Conservation (phyloP, 1,140 invertebrate species). For the Linepithema humile region DNA sequence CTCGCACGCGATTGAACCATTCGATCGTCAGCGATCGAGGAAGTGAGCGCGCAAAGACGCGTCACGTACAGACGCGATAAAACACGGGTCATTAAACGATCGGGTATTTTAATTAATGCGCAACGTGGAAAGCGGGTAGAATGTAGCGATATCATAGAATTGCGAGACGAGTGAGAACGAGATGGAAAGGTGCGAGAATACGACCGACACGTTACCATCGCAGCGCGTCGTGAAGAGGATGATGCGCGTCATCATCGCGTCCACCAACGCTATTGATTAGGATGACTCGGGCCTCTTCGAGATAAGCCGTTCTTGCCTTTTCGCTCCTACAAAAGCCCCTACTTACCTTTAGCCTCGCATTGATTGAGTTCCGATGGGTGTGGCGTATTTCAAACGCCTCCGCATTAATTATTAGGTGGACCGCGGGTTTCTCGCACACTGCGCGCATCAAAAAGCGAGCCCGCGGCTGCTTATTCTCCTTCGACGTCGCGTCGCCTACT, state of each 20-base stretch:
- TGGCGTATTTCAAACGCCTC: slow-evolving; percentile 74
- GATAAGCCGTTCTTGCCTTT: slow-evolving; percentile 64
- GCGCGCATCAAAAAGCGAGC: slow-evolving; percentile 48
- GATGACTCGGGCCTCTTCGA: slow-evolving; percentile 71
- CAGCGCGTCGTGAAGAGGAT: not conserved
- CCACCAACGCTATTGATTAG: slow-evolving; percentile 73
- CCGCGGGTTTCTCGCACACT: slow-evolving; percentile 29
- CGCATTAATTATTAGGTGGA: slow-evolving; percentile 74
- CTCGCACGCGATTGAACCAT: slow-evolving; percentile 33
- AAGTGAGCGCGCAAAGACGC: slow-evolving; percentile 4
- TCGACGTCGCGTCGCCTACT: slow-evolving; percentile 19
- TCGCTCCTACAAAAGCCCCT: slow-evolving; percentile 56
- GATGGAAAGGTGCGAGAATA: not conserved
- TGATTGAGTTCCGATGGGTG: slow-evolving; percentile 78
- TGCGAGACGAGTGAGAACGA: not conserved
- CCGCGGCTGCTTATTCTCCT: slow-evolving; percentile 46
- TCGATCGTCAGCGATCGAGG: not conserved
- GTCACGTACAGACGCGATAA: not conserved
- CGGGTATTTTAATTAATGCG: slow-evolving; percentile 65
- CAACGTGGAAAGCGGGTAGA: slow-evolving; percentile 20
- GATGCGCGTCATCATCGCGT: slow-evolving; percentile 64
- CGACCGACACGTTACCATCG: slow-evolving; percentile 16
- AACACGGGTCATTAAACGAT: slow-evolving; percentile 23
- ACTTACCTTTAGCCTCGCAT: slow-evolving; percentile 63
- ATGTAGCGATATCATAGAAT: not conserved